Evolutionary conservation across 2,113 vertebrate genomes (phyloP).

Genomic region (Alligator mississippiensis): DNA sequence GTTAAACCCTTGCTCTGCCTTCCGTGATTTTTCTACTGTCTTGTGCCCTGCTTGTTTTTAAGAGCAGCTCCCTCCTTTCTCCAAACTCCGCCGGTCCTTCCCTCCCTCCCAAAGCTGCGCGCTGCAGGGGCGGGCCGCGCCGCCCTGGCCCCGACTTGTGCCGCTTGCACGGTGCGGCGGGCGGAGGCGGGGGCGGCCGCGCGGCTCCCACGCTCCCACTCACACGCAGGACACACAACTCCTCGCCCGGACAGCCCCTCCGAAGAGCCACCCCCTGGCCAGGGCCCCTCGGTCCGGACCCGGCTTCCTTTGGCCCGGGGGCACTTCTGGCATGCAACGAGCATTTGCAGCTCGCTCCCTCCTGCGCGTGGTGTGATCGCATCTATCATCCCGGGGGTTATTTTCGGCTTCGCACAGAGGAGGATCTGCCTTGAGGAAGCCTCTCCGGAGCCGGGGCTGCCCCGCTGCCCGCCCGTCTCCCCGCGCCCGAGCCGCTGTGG

Average conservation of each 20-base stretch:
- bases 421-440: neutral
- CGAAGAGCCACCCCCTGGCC: neutral
- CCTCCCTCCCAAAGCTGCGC: neutral
- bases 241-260: neutral
- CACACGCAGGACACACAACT: neutral
- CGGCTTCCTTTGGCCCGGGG: neutral
- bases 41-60: neutral
- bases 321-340: neutral
- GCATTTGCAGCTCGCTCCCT: constrained; percentile 20
- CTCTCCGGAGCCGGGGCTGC: neutral
- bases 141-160: neutral
- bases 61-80: neutral
- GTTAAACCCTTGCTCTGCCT: neutral
- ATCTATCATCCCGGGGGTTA: constrained; percentile 16
- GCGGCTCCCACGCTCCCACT: neutral
- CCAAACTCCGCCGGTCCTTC: accelerated
- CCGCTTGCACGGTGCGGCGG: neutral
- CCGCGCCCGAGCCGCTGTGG: neutral
- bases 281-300: neutral
- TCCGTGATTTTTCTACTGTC: accelerated
- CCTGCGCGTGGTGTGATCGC: constrained; percentile 27
- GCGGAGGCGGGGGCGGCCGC: neutral
- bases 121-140: constrained; percentile 9
- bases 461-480: neutral
- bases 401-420: constrained; percentile 42